phyloP scores from a whole-genome alignment of 2,888 invertebrate genomes.

The Callinectes sapidus region DNA sequence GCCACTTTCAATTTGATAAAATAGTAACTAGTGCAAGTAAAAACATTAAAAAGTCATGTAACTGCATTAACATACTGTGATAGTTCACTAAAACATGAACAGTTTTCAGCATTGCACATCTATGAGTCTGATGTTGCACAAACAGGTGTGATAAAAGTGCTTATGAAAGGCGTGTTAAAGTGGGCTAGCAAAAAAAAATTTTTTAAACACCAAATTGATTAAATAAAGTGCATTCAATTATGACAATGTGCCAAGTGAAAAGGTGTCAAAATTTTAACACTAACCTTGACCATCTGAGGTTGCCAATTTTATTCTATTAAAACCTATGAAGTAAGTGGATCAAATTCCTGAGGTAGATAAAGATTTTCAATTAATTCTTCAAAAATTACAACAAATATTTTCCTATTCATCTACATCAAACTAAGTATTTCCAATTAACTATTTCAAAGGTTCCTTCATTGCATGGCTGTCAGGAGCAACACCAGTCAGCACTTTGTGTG shows the following conservation, averaged over 20 bases:
- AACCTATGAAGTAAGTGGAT: neutral
- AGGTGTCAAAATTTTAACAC: neutral
- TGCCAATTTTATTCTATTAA: slow-evolving; percentile 28
- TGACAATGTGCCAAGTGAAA: neutral
- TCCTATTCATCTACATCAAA: neutral
- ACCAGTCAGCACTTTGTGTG: too few species aligned
- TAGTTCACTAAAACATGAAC: neutral
- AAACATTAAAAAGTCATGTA: neutral
- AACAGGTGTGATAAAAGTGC: neutral
- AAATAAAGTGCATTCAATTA: neutral
- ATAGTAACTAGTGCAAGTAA: neutral
- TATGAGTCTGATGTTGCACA: neutral
- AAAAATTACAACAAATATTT: neutral
- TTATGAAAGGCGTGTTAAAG: neutral
- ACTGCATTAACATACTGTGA: neutral
- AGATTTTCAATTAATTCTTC: neutral
- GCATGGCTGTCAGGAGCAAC: too few species aligned
- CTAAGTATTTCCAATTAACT: too few species aligned
- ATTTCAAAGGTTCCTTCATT: too few species aligned
- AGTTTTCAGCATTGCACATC: neutral
- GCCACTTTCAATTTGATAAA: neutral
- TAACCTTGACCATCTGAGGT: neutral
- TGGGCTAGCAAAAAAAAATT: neutral
- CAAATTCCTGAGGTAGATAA: slow-evolving; percentile 18
- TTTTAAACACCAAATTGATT: too few species aligned